Conservation (phyloP, 2,113 vertebrate species). For the Casuarius casuarius region DNA sequence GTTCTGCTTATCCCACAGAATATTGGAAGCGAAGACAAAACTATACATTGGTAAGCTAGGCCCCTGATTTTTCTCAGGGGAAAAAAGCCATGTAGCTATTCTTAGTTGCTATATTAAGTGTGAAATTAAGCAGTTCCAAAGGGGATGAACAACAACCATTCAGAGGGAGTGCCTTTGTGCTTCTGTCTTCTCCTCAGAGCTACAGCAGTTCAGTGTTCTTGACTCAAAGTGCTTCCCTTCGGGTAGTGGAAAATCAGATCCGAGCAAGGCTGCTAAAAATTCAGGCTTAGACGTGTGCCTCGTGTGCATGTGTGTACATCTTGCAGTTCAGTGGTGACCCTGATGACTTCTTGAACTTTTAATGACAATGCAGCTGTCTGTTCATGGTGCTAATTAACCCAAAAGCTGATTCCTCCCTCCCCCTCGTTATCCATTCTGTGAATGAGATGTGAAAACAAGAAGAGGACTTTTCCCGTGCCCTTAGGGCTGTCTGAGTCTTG, state of each 20-base stretch:
- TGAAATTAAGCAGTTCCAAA: slow-evolving; percentile 28
- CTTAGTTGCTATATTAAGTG: slow-evolving; percentile 7
- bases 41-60: not conserved
- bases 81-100: not conserved
- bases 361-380: slow-evolving; percentile 66
- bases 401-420: slow-evolving; percentile 52
- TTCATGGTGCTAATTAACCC: slow-evolving; percentile 70
- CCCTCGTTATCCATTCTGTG: slow-evolving; percentile 44
- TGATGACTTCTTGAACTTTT: slow-evolving; percentile 65
- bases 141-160: not conserved
- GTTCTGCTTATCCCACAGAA: not conserved
- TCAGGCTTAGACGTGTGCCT: slow-evolving; percentile 39
- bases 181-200: not conserved
- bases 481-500: slow-evolving; percentile 47
- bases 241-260: not conserved
- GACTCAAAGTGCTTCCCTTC: not conserved
- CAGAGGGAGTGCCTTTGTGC: not conserved
- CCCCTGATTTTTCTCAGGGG: not conserved
- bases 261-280: not conserved
- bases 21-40: not conserved
- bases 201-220: slow-evolving; percentile 2
- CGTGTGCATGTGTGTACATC: slow-evolving; percentile 46
- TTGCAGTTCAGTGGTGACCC: slow-evolving; percentile 41
- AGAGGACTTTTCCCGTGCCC: slow-evolving; percentile 71
- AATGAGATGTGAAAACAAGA: slow-evolving; percentile 72